phyloP scores from a whole-genome alignment of 2,797 vertebrate genomes.

The Lithobates pipiens region DNA sequence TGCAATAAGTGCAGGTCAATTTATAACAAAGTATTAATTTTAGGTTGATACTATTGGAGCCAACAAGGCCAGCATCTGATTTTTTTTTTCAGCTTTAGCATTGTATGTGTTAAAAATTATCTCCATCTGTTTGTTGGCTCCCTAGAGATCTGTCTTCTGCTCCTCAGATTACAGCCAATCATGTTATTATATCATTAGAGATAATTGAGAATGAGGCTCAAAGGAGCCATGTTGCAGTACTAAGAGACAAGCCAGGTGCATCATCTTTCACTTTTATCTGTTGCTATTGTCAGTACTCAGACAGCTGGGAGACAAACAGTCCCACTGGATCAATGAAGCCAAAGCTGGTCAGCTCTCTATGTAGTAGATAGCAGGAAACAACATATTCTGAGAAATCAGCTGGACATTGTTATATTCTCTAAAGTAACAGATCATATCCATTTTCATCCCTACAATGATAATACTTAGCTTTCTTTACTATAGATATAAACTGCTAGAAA shows the following conservation, averaged over 20 bases:
- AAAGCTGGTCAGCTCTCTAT: conserved; percentile 39
- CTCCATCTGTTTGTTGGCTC: conserved; percentile 51
- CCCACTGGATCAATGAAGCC: conserved; percentile 28
- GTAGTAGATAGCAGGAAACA: conserved; percentile 7
- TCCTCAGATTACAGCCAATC: conserved; percentile 59
- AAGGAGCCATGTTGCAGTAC: conserved; percentile 53
- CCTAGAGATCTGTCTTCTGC: conserved; percentile 52
- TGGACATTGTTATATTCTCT: neutral
- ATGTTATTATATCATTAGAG: conserved; percentile 62
- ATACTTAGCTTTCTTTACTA: neutral
- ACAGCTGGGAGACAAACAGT: conserved; percentile 47
- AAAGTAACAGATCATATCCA: neutral
- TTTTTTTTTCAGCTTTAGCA: neutral
- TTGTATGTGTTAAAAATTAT: conserved; percentile 45
- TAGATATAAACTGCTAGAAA: neutral
- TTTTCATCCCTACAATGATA: neutral
- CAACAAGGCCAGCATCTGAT: neutral
- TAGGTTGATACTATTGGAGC: neutral
- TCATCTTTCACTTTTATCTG: conserved; percentile 55
- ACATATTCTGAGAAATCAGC: conserved; percentile 11
- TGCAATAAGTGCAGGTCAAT: neutral
- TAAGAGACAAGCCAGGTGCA: conserved; percentile 57
- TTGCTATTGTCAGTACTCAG: conserved; percentile 45
- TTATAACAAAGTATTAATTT: neutral
- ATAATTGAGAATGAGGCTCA: conserved; percentile 62